Conservation (phyloP, 2,888 invertebrate species). For the Cecidostiba fungosa region DNA sequence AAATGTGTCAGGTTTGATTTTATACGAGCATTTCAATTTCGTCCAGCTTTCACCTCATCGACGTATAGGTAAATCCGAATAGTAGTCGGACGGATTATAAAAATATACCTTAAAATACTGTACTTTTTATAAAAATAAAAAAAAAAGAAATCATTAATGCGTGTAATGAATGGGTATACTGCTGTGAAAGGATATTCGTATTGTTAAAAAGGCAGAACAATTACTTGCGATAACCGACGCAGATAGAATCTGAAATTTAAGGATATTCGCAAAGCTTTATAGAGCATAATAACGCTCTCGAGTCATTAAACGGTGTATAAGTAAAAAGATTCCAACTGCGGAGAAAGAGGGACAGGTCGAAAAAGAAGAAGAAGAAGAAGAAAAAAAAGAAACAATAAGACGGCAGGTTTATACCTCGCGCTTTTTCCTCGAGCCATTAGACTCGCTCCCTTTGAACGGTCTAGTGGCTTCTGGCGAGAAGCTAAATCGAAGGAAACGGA, state of each 20-base stretch:
- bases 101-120: no score
- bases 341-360: not conserved
- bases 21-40: no score
- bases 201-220: not conserved
- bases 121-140: no score
- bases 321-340: conserved; percentile 12
- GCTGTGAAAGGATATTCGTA: no score
- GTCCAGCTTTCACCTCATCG: no score
- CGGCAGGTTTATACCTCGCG: conserved; percentile 17
- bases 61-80: no score
- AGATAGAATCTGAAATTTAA: conserved; percentile 35
- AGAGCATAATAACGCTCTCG: conserved; percentile 28
- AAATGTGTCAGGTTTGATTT: no score
- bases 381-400: not conserved
- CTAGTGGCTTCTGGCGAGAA: conserved; percentile 42
- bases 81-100: no score
- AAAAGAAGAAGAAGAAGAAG: not conserved
- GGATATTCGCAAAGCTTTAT: conserved; percentile 39
- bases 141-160: no score
- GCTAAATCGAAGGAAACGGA: conserved; percentile 61
- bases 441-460: conserved; percentile 57
- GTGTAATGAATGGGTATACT: no score
- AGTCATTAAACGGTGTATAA: conserved; percentile 50
- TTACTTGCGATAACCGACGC: not conserved
- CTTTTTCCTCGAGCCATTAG: conserved; percentile 56